Evolutionary conservation across 2,797 vertebrate genomes (phyloP), one percentile per base, ranked within the genome.

Genomic region (Cossypha niveicapilla): DNA sequence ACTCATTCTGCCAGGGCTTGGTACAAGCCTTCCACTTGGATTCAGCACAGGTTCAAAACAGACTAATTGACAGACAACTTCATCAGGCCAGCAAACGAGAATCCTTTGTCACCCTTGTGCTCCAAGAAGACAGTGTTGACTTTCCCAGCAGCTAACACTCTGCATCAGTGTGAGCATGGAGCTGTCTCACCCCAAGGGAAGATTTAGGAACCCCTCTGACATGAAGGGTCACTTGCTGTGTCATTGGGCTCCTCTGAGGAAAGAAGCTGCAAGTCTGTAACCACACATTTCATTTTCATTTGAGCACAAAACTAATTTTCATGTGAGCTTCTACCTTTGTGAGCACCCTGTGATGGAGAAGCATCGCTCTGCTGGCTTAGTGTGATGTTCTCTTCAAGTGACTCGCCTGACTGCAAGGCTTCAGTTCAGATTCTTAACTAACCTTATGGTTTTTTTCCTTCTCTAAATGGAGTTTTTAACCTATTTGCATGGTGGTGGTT

Each of bases 121-220:
- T 82, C 51, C 25, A 68, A 13, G 21, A 58, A 57, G 44, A 51
- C 10, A 19, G 24, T 1, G 5, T 3, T 48, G 22, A 11, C 21
- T 58, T 89, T 73, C 18, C 24, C 17, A 71, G 32, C 2, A 45
- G 61, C 16, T 2, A 39, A 3, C 18, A 48, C 6, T 4, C 9
- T 30, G 11, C 1, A 0, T 28, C 41, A 23, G 7, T 13, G 27
- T 53, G 2, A 4, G 7, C 16, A 41, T 5, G 0, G 2, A 72
- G 11, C 3, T 76, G 6, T 32, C 30, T 58, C 19, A 8, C 3
- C 5, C 1, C 30, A 48, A 35, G 8, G 13, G 37, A 67, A 88
- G 16, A 5, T 32, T 27, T 39, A 56, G 41, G 24, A 72, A 19
- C 23, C 14, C 27, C 17, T 5, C 7, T 58, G 34, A 6, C 25